A percentile compares a stretch with the other conserved stretches of the same genome.
Conservation (phyloP, 2,888 invertebrate species). For the Drosophila emarginata region DNA sequence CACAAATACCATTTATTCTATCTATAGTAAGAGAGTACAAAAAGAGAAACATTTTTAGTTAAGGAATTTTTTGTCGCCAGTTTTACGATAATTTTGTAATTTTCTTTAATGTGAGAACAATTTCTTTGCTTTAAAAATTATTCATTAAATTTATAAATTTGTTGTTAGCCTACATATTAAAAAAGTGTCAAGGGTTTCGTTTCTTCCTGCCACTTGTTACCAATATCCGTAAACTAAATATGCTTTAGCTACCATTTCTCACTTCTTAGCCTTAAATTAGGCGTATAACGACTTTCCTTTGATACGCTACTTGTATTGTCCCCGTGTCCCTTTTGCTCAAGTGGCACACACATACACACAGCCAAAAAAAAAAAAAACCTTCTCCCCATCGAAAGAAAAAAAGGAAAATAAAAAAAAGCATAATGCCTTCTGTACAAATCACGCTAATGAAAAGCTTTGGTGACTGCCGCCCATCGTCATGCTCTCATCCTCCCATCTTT, state of each 20-base stretch:
- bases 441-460: conserved; percentile 73
- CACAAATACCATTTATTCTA: too few species aligned
- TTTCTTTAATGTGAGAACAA: too few species aligned
- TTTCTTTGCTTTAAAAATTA: too few species aligned
- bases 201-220: not conserved
- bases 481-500: not conserved
- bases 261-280: conserved; percentile 55
- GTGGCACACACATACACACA: conserved; percentile 41
- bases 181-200: not conserved
- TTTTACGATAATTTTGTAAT: too few species aligned
- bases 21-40: too few species aligned
- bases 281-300: conserved; percentile 43
- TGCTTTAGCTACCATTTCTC: conserved; percentile 21
- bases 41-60: too few species aligned
- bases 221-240: conserved; percentile 24
- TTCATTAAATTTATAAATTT: not conserved
- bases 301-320: conserved; percentile 11
- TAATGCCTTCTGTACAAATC: conserved; percentile 65
- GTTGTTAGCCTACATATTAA: not conserved
- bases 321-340: conserved; percentile 22
- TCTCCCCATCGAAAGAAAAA: too few species aligned
- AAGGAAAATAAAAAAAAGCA: conserved; percentile 53
- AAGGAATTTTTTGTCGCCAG: too few species aligned
- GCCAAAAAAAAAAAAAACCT: too few species aligned
- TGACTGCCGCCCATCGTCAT: conserved; percentile 17